A percentile compares a stretch with the other conserved stretches of the same genome.
These are phyloP conservation scores for Oncopeltus fasciatus DNA, from an alignment of 1,140 invertebrate genomes.

Conservation along the genomic window DNA sequence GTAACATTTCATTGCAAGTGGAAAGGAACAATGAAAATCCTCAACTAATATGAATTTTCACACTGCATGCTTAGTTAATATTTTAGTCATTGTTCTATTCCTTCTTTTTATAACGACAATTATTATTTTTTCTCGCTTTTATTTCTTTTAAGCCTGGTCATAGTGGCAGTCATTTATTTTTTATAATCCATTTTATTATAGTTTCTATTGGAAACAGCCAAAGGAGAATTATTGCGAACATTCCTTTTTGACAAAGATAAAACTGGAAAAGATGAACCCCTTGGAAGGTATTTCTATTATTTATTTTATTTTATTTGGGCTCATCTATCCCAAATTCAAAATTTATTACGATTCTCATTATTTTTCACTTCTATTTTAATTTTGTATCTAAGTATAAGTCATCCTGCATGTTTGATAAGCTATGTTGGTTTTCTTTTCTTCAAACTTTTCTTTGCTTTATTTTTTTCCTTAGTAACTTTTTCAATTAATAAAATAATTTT, in stretches of 20 bases:
- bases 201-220: constrained; percentile 34
- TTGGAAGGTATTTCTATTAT: constrained; percentile 52
- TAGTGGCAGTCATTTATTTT: background rate
- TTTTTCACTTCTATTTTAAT: no score
- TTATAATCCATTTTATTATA: constrained; percentile 22
- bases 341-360: no score
- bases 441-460: background rate
- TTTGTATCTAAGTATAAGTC: background rate
- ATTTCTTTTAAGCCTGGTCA: background rate
- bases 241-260: constrained; percentile 67
- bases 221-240: constrained; percentile 25
- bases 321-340: background rate
- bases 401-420: background rate
- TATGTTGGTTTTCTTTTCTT: background rate
- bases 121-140: background rate
- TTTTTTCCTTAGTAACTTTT: background rate
- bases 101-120: background rate
- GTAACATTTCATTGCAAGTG: no score
- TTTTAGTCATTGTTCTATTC: background rate
- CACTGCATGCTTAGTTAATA: background rate
- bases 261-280: constrained; percentile 55
- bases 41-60: background rate
- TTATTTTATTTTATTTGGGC: constrained; percentile 6
- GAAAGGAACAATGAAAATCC: no score
- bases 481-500: background rate